Evolutionary conservation across 2,113 vertebrate species (phyloP).

Genomic region (Pao palembangensis): DNA sequence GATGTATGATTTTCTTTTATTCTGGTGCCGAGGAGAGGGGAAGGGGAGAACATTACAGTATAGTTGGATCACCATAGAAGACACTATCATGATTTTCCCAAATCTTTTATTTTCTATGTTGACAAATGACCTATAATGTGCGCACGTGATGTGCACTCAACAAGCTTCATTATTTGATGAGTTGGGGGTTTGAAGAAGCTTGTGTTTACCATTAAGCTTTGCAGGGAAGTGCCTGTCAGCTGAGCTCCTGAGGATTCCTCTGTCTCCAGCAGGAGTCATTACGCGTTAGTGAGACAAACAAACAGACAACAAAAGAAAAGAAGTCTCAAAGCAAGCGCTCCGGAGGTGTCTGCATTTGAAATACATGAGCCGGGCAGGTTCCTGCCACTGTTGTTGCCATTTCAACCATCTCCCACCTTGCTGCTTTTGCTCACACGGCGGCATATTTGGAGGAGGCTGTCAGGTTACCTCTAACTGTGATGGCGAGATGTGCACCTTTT

Average conservation of each 20-base stretch:
- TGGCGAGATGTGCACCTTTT: slow-evolving; percentile 15
- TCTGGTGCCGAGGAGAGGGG: no score
- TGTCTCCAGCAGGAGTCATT: background rate
- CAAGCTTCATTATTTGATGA: no score
- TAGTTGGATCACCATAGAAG: no score
- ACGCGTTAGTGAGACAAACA: slow-evolving; percentile 23
- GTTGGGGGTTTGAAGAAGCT: no score
- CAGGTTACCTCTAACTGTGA: slow-evolving; percentile 18
- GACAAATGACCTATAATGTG: no score
- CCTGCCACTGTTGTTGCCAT: slow-evolving; percentile 13
- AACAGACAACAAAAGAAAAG: slow-evolving; percentile 14
- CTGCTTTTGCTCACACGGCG: slow-evolving; percentile 31
- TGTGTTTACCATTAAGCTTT: background rate
- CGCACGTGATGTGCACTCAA: no score
- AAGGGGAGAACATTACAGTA: no score
- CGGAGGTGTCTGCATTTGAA: slow-evolving; percentile 27
- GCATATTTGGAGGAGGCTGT: slow-evolving; percentile 10
- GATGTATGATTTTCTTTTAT: no score
- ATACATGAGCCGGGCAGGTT: background rate
- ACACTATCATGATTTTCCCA: no score
- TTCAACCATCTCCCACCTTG: slow-evolving; percentile 20
- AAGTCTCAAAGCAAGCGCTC: slow-evolving; percentile 9
- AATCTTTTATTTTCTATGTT: no score
- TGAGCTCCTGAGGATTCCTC: background rate
- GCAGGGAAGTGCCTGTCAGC: background rate